Evolutionary conservation across 2,888 invertebrate species (phyloP), one percentile per base, ranked within the genome.

Genomic region (Cosmia trapezina): DNA sequence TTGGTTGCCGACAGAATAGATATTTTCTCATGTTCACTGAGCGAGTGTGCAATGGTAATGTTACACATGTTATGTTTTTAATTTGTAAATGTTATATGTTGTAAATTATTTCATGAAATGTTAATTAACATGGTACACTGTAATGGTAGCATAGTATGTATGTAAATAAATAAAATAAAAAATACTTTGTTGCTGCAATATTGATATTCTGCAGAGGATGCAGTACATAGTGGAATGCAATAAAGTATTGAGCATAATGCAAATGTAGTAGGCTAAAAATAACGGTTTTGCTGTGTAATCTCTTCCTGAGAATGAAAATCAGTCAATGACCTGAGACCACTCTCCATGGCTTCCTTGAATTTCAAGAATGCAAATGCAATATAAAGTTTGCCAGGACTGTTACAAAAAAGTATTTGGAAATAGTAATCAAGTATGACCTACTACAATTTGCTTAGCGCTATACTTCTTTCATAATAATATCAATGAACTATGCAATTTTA

Each of bases 271-370:
- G 41, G 3, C 43, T 19, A 6, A 8, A 7, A 33, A 19, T 51
- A n/a, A 70, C 19, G 4, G 37, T 37, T 37, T 37, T 69, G 19
- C 22, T 22, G 33, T 37, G 14, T 14, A n/a, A 12, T 53, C n/a
- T 41, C 1, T 59, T 53, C 47, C 8, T 60, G 5, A 37, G n/a
- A 0, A 4, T 70, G 45, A 60, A 43, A 19, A 45, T 3, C 4
- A 45, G 22, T 56, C 11, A 49, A 22, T 41, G 11, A 61, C 33
- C 41, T 41, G 7, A 41, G 22, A 28, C 19, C 8, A 53, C 0
- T 33, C 12, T 22, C 11, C 19, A 47, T 70, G n/a, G 60, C 43
- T 47, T 49, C 9, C 4, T 71, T 28, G 28, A 77, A 70, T 56
- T 54, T 14, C 28, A 70, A 77, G 5, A 49, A 45, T 8, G 17